Base-by-base conservation (phyloP, 2,113 vertebrate species). In the Mustelus asterias region DNA sequence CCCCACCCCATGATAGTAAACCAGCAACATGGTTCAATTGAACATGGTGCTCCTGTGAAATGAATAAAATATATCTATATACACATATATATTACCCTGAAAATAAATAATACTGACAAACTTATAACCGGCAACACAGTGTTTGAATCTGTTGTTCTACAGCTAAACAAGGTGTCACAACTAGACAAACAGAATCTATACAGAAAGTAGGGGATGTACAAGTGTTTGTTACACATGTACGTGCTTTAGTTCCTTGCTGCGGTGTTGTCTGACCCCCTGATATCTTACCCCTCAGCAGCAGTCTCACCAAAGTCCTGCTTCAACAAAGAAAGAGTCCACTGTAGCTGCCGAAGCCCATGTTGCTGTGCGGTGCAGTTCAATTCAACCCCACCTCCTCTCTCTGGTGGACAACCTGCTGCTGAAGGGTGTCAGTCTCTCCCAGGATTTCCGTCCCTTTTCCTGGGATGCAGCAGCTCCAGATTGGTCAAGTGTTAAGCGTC, bases 111-210 rank as follows among this genome's bases (percentile, higher is more conserved):
- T 95, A 60, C 96, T 96, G 95, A 88, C 65, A 88, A 88, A 88
- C 41, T 95, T 96, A 97, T 89, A 97, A 95, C 96, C 96, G 96
- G 96, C 97, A 97, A 97, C 95, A 96, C 97, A 97, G 97, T 96
- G 96, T 97, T 97, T 96, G 96, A 96, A 97, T 97, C 97, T 96
- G 94, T 95, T 92, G n/a, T 96, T 96, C 97, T 96, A 97, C 95
- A 97, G 97, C 97, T 97, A 98, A 97, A 97, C 97, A 97, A 97
- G 96, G 96, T 96, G 97, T 97, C 97, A 98, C 98, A 97, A 97
- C 97, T 97, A 98, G 97, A 97, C 97, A 97, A 97, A 97, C 97
- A 95, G 24, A 72, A 95, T 72, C 41, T 95, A 76, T 95, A 95
- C 94, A 95, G 67, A 95, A 41, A 95, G 69, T 22, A 72, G 69